Evolutionary conservation across 2,797 vertebrate species (phyloP).

Genomic region (Takifugu rubripes): DNA sequence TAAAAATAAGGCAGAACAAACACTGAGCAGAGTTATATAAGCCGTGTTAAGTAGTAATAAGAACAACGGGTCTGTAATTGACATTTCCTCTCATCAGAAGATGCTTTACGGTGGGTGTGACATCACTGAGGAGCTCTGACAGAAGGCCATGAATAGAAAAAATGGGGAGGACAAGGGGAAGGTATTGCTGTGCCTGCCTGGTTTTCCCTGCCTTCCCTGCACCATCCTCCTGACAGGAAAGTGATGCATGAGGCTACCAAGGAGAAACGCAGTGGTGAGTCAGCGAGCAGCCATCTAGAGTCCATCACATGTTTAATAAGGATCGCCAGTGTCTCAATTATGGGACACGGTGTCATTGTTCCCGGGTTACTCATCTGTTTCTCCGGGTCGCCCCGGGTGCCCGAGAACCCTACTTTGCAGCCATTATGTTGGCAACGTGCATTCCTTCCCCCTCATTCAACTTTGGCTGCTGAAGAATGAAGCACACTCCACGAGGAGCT

Average conservation of each 20-base stretch:
- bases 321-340: constrained; percentile 31
- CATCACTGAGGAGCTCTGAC: not conserved
- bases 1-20: constrained; percentile 51
- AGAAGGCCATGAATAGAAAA: constrained; percentile 2
- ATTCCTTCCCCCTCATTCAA: constrained; percentile 58
- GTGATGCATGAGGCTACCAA: constrained; percentile 59
- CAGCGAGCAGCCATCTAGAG: constrained; percentile 61
- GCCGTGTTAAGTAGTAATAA: constrained; percentile 33
- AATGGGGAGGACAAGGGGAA: constrained; percentile 4
- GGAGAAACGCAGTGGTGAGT: constrained; percentile 67
- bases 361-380: constrained; percentile 26
- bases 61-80: constrained; percentile 6
- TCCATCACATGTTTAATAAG: constrained; percentile 64
- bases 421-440: constrained; percentile 65
- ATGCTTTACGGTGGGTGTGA: not conserved
- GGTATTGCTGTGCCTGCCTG: constrained; percentile 33
- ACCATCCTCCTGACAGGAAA: constrained; percentile 60
- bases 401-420: constrained; percentile 60
- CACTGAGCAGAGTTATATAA: constrained; percentile 35
- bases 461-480: constrained; percentile 60
- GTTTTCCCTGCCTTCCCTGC: constrained; percentile 36
- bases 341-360: constrained; percentile 37
- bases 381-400: constrained; percentile 45
- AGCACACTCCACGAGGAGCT: constrained; percentile 67
- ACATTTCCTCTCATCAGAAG: constrained; percentile 2